phyloP scores from a whole-genome alignment of 2,797 vertebrate species.

The Astyanax mexicanus region DNA sequence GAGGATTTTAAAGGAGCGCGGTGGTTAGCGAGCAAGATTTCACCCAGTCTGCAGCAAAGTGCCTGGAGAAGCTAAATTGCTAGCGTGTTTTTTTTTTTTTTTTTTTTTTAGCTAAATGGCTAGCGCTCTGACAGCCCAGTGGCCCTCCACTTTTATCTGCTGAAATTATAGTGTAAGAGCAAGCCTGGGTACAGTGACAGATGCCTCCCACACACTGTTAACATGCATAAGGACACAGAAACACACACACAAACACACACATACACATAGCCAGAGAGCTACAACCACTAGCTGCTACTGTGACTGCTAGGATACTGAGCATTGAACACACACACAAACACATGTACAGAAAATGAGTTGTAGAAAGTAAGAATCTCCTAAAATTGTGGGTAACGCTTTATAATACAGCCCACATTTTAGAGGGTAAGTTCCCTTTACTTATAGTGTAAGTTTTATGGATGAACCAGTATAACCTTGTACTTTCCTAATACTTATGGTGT shows the following conservation, averaged over 20 bases:
- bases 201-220: slow-evolving; percentile 43
- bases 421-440: no score
- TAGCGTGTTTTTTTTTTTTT: slow-evolving; percentile 32
- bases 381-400: no score
- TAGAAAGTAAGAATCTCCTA: no score
- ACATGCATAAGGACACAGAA: slow-evolving; percentile 41
- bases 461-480: no score
- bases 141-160: slow-evolving; percentile 38
- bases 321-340: slow-evolving; percentile 40
- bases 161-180: slow-evolving; percentile 52
- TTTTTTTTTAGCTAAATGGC: slow-evolving; percentile 28
- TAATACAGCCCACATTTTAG: no score
- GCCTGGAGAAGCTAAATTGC: slow-evolving; percentile 25
- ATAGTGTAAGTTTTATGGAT: no score
- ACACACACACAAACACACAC: slow-evolving; percentile 40
- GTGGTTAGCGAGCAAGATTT: slow-evolving; percentile 43
- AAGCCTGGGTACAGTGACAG: slow-evolving; percentile 26
- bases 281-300: slow-evolving; percentile 24
- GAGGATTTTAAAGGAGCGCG: slow-evolving; percentile 31
- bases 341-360: background rate
- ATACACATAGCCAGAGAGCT: slow-evolving; percentile 17
- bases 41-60: slow-evolving; percentile 22
- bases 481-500: no score
- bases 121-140: slow-evolving; percentile 24
- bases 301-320: slow-evolving; percentile 12